Evolutionary conservation across 2,113 vertebrate species (phyloP).

Genomic region (Gobiocypris rarus): DNA sequence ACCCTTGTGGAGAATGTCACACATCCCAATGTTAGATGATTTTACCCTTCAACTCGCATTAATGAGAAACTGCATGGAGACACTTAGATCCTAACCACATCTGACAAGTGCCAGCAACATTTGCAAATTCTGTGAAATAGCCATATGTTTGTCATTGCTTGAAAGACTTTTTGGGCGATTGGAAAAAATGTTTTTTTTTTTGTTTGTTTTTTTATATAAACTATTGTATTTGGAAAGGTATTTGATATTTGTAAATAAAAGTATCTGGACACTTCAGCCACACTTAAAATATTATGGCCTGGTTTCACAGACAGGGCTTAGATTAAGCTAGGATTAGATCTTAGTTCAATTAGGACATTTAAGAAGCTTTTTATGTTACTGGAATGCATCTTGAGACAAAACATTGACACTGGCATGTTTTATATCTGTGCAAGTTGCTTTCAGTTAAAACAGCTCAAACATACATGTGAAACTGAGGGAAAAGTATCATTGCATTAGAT

Average conservation of each 20-base stretch:
- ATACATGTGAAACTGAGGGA: too few species aligned
- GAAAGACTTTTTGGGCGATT: constrained; percentile 31
- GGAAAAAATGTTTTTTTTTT: constrained; percentile 19
- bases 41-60: constrained; percentile 44
- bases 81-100: constrained; percentile 40
- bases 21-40: constrained; percentile 51
- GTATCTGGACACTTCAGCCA: not conserved
- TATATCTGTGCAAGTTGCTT: too few species aligned
- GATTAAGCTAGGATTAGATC: too few species aligned
- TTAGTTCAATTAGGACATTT: too few species aligned
- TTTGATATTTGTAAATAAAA: not conserved
- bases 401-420: too few species aligned
- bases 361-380: too few species aligned
- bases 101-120: constrained; percentile 52
- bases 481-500: not conserved
- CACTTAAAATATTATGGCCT: not conserved
- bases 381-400: too few species aligned
- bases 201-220: not conserved
- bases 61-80: constrained; percentile 53
- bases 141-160: constrained; percentile 37
- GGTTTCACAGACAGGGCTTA: too few species aligned
- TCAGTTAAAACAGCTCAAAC: too few species aligned
- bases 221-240: constrained; percentile 8
- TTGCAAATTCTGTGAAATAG: constrained; percentile 39
- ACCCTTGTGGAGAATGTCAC: constrained; percentile 46